phyloP scores from a whole-genome alignment of 2,888 invertebrate genomes.

The Apomyelois bistriatella region DNA sequence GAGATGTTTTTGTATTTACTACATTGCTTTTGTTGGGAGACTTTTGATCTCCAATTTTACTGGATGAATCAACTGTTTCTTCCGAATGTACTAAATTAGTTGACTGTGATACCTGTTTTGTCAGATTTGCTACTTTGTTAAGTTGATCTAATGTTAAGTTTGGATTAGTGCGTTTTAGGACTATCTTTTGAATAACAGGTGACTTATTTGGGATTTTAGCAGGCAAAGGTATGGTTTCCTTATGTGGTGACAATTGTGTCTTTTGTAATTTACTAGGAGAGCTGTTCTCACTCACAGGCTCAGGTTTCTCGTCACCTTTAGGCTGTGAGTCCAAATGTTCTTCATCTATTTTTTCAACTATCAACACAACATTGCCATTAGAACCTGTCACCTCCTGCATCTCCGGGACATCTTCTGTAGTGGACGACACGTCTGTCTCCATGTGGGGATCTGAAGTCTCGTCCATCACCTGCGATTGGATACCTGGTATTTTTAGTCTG shows the following conservation, averaged over 20 bases:
- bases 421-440: constrained; percentile 69
- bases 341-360: constrained; percentile 56
- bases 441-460: constrained; percentile 59
- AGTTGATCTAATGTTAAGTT: neutral
- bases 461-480: constrained; percentile 63
- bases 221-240: neutral
- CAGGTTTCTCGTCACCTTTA: neutral
- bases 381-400: constrained; percentile 49
- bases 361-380: constrained; percentile 52
- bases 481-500: constrained; percentile 47
- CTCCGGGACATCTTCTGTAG: constrained; percentile 55
- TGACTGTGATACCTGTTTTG: neutral
- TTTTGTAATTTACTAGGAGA: constrained; percentile 8
- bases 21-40: constrained; percentile 14
- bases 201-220: constrained; percentile 13
- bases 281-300: constrained; percentile 8
- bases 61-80: constrained; percentile 37
- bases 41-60: constrained; percentile 25
- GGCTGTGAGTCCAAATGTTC: constrained; percentile 28
- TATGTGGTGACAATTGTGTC: neutral
- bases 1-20: constrained; percentile 19
- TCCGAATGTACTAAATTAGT: constrained; percentile 21
- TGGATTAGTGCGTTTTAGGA: neutral
- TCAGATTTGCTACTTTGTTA: neutral
- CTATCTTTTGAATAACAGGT: neutral